Conservation (phyloP, 2,113 vertebrate species). For the Tor tambroides region DNA sequence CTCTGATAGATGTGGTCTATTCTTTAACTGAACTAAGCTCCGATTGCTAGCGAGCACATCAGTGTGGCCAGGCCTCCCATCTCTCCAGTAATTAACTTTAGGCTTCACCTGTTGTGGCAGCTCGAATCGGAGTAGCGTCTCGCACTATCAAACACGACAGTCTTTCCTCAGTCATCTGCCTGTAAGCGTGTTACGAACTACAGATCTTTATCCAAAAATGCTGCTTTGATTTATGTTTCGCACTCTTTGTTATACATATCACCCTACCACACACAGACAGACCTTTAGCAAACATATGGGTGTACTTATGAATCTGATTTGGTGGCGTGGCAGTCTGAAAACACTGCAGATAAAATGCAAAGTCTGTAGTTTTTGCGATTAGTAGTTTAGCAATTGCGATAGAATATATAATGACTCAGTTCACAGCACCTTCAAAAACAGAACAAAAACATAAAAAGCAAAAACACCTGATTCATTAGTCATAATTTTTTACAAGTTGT, state of each 20-base stretch:
- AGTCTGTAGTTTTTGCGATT: too few relatives aligned
- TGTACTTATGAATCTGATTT: background rate
- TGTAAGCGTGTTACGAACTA: slow-evolving; percentile 13
- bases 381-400: too few relatives aligned
- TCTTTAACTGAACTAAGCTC: slow-evolving; percentile 49
- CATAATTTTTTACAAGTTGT: too few relatives aligned
- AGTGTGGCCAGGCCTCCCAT: slow-evolving; percentile 17
- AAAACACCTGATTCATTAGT: too few relatives aligned
- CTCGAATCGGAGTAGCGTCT: background rate
- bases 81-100: slow-evolving; percentile 42
- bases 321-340: too few relatives aligned
- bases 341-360: too few relatives aligned
- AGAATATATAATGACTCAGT: too few relatives aligned
- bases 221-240: background rate
- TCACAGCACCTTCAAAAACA: too few relatives aligned
- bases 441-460: too few relatives aligned
- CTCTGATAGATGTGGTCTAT: slow-evolving; percentile 58
- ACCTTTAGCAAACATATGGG: background rate
- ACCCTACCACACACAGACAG: background rate
- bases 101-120: slow-evolving; percentile 37
- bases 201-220: slow-evolving; percentile 28
- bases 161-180: slow-evolving; percentile 10
- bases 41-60: slow-evolving; percentile 5
- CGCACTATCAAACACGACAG: slow-evolving; percentile 7
- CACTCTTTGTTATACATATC: background rate